Percentiles rank a stretch among this genome's conserved stretches.
These are phyloP conservation scores for Acleris emargana DNA, from an alignment of 2,888 invertebrate species.

Conservation along the genomic window DNA sequence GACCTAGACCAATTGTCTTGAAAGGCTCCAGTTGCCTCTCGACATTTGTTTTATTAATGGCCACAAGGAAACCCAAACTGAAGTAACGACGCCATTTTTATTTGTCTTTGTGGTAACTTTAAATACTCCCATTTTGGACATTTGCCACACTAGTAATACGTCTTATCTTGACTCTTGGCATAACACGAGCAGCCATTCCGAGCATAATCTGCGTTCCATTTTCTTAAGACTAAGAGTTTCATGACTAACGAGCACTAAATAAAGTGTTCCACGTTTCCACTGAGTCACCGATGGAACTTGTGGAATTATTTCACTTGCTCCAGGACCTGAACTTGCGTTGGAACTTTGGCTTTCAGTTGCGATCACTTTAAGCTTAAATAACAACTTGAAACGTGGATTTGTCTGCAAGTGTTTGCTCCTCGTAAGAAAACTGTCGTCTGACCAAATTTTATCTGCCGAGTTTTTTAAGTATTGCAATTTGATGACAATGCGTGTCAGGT, in stretches of 20 bases:
- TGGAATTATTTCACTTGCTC: slow-evolving; percentile 19
- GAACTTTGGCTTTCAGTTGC: slow-evolving; percentile 5
- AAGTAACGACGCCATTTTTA: too few species aligned
- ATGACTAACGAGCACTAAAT: slow-evolving; percentile 28
- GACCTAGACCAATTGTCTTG: too few species aligned
- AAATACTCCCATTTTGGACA: neutral
- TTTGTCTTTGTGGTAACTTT: too few species aligned
- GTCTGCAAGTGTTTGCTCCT: too few species aligned
- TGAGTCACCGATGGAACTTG: slow-evolving; percentile 27
- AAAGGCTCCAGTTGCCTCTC: too few species aligned
- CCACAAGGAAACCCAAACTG: too few species aligned
- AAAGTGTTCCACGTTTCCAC: slow-evolving; percentile 29
- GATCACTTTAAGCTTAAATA: neutral
- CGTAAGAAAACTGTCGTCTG: too few species aligned
- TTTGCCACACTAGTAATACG: neutral
- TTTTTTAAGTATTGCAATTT: too few species aligned
- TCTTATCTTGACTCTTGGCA: neutral
- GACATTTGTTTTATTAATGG: too few species aligned
- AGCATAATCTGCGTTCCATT: slow-evolving; percentile 20
- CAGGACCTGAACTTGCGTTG: slow-evolving; percentile 13
- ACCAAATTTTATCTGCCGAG: too few species aligned
- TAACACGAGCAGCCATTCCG: neutral
- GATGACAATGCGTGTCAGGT: too few species aligned
- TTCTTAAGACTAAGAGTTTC: slow-evolving; percentile 21
- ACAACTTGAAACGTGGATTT: too few species aligned